Base-by-base conservation (phyloP, 2,113 vertebrate genomes). In the Gorsachius goisagi region DNA sequence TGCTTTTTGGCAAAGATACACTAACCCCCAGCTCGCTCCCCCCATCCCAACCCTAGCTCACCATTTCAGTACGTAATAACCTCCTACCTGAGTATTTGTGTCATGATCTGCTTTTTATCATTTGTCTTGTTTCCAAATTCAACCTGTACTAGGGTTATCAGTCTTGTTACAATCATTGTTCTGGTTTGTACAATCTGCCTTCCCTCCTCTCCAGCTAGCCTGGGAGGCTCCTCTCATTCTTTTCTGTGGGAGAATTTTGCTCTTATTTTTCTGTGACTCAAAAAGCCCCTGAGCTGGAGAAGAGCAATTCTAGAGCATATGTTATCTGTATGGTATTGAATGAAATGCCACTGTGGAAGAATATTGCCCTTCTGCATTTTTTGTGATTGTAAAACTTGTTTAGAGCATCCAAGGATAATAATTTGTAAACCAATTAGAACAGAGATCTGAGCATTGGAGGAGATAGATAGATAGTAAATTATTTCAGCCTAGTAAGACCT, bases 401-500 rank as follows among this genome's bases (percentile, higher is more conserved):
- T 88, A 83, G 71, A 79, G 41, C 58, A 78, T 93, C 52, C 26
- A 74, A 88, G 30, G 27, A 58, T 92, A 92, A 91, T 55, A 89
- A 62, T 79, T 82, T 76, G 79, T 73, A 91, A 91, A 71, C 15
- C 50, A 67, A 72, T 88, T 86, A 79, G 88, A 89, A 49, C 11
- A 78, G 71, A 84, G 45, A 50, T 75, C 32, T 77, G 45, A 84
- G 77, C 59, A 62, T 17, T 15, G 9, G 67, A 87, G 49, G 27
- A 94, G 19, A 58, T 24, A 94, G 19, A 58, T 24, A 94, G 19
- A 58, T 27, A 76, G 44, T 22, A 35, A 41, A 68, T 91, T 94
- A 73, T 94, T 94, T 92, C 72, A 93, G 53, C 33, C 41, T 94
- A 39, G 39, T 71, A 92, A 86, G 68, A 60, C 53, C 68, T 89